A percentile compares a stretch with the other conserved stretches of the same genome.
Evolutionary conservation across 2,797 vertebrate species (phyloP).

Genomic region (Megaceryle alcyon): DNA sequence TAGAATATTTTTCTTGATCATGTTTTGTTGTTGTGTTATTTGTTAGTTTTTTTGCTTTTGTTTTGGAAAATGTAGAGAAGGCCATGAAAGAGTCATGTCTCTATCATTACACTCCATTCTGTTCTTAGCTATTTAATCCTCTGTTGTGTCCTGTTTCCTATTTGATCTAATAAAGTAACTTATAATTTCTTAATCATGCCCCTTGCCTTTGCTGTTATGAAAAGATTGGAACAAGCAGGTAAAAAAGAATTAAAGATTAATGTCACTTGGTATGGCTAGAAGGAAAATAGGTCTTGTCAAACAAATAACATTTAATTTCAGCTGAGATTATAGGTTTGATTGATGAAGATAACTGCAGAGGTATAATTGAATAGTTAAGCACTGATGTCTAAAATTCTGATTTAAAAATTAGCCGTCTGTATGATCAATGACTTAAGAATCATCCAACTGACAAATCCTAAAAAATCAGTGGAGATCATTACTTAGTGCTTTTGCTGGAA

Average conservation of each 20-base stretch:
- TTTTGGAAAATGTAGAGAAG: not conserved
- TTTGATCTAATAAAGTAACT: not conserved
- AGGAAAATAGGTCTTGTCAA: not conserved
- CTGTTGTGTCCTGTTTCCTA: not conserved
- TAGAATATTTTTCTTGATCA: not conserved
- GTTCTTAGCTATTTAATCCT: not conserved
- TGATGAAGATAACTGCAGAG: not conserved
- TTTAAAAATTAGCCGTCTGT: not conserved
- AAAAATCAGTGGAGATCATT: not conserved
- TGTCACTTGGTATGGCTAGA: not conserved
- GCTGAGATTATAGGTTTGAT: not conserved
- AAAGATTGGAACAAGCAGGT: not conserved
- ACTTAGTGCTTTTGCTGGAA: not conserved
- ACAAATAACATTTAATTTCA: not conserved
- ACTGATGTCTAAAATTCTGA: not conserved
- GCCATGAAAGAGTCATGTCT: not conserved
- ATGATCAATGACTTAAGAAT: not conserved
- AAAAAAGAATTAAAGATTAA: not conserved
- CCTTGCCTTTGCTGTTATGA: not conserved
- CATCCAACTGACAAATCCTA: not conserved
- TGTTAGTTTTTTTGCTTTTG: not conserved
- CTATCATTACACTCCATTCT: not conserved
- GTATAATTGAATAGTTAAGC: not conserved
- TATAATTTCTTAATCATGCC: not conserved
- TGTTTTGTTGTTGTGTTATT: too few species aligned